Evolutionary conservation across 2,113 vertebrate genomes (phyloP).

Genomic region (Phylloscopus trochilus): DNA sequence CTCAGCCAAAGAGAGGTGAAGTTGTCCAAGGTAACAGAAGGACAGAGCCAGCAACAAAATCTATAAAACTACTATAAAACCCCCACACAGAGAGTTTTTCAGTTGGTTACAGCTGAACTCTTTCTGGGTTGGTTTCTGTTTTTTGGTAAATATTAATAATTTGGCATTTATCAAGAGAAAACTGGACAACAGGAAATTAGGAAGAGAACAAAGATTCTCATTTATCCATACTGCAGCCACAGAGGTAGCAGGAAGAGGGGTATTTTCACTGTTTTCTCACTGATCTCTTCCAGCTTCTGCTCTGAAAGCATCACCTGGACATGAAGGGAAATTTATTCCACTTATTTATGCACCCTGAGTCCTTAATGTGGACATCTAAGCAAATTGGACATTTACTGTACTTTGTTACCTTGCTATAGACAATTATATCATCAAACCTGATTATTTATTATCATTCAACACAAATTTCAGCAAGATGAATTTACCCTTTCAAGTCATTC

Average conservation of each 20-base stretch:
- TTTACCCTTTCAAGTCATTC: background rate
- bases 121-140: background rate
- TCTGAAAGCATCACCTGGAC: background rate
- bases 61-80: background rate
- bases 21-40: background rate
- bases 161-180: background rate
- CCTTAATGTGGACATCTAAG: background rate
- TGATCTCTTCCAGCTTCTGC: background rate
- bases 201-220: background rate
- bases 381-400: background rate
- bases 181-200: background rate
- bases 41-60: background rate
- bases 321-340: background rate
- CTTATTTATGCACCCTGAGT: background rate
- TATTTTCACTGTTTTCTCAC: background rate
- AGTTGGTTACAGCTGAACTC: background rate
- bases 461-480: background rate
- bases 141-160: background rate
- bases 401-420: background rate
- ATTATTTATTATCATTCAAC: background rate
- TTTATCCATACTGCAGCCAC: background rate
- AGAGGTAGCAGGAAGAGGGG: background rate
- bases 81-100: background rate
- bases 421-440: background rate
- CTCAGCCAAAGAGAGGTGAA: background rate